Evolutionary conservation across 2,888 invertebrate genomes (phyloP), one percentile per base, ranked within the genome.

Genomic region (Agriotes lineatus): DNA sequence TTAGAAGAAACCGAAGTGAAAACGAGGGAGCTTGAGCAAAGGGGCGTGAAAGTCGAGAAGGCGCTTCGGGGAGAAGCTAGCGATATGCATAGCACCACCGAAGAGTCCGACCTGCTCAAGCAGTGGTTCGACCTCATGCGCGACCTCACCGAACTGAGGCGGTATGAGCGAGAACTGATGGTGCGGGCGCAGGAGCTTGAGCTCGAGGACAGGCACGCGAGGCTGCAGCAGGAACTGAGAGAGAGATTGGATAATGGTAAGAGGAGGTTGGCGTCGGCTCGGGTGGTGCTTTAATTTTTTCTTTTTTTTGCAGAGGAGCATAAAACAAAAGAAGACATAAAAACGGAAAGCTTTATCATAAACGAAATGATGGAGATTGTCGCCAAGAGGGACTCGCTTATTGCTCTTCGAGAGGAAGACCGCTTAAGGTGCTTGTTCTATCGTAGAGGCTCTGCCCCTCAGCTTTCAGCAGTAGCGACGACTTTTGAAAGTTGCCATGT

Each of bases 1-100:
- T 87, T 95, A 63, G 94, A 95, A 83, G 94, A 94, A 84, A 90
- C 94, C 61, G 95, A 95, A 83, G 93, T 93, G 52, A 92, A 93
- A 81, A 91, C 93, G 74, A 88, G 90, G 77, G 92, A 92, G 82
- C 84, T 95, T 68, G 93, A 91, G 85, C 88, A 89, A 67, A 85
- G 90, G 74, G 95, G 95, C 56, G 93, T 95, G 33, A 84, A 87
- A 71, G 91, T 95, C 56, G 95, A 95, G 82, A 93, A 93, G 80
- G 90, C 91, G 45, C 85, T 95, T 58, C 85, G 93, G 56, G 93
- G 94, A 37, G 93, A 94, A 85, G 89, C 88, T 77, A 69, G 82
- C 81, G 72, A 78, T 80, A 42, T 82, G 82, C 18, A 61, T 25
- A 37, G 75, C 78, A 67, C 69, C 7, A 78, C 85, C 71, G 89